Evolutionary conservation across 2,888 invertebrate genomes (phyloP), one percentile per base, ranked within the genome.

Genomic region (Synanthedon myopaeformis): DNA sequence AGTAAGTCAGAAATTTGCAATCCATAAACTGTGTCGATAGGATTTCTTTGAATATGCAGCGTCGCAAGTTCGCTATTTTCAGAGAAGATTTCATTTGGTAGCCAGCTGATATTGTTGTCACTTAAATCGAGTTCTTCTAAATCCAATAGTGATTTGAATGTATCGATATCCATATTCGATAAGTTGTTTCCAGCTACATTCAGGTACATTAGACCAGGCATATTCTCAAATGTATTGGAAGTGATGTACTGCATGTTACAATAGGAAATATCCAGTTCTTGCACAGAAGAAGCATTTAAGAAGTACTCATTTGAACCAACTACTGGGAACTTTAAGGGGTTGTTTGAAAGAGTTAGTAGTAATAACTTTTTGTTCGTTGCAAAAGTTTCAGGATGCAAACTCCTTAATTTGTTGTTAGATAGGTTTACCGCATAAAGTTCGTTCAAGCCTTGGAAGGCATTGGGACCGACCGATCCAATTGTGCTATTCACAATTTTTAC

Each of bases 41-140:
- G 90, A 67, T 93, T 93, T 62, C 92, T 91, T 69, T 92, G 90
- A 61, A 93, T 82, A 63, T 91, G 89, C 14, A 95, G 89, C 4
- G 91, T 92, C 52, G 91, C 91, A 52, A 95, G 78, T 58, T 91
- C 90, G 41, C 79, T 82, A 56, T 92, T 94, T 56, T 89, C 89
- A 6, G 90, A 89, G 72, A 94, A 93, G 42, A 93, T 80, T 11
- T 90, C 89, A 8, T 84, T 74, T 0, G 92, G 91, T 52, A 95
- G 76, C 3, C 88, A 87, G 58, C 83, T 88, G 41, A 95, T 87
- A 5, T 89, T 82, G 69, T 95, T 95, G 60, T 91, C 89, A 14
- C 93, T 92, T 8, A 95, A 79, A 66, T 93, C 92, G 35, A 95
- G 75, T 66, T 94, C 93, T 69, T 92, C 91, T 54, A 95, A 87